Base-by-base conservation (phyloP, 2,888 invertebrate genomes). In the Drosophila anceps region DNA sequence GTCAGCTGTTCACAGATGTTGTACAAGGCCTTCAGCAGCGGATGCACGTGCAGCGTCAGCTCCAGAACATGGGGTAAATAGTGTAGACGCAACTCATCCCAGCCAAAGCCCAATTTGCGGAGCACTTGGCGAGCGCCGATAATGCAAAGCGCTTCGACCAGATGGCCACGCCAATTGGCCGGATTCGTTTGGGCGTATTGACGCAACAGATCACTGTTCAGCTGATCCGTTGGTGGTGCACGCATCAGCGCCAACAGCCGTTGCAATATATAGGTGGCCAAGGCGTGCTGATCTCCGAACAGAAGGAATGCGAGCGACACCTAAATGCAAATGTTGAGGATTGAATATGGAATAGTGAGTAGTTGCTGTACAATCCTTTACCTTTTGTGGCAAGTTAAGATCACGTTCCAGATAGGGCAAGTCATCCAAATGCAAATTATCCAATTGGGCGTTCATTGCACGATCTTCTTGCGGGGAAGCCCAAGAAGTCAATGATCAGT, bases 131-230 rank as follows among this genome's bases (percentile, higher is more conserved):
- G 89, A 1, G 92, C 92, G 55, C 83, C 82, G 15, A 95, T 93
- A 24, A 95, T 93, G 64, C 93, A 92, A 24, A 95, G 76, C 0
- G 94, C 94, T 91, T 95, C 95, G 0, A 95, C 66, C 1, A 95
- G 73, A 74, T 92, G 91, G 0, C 88, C 77, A 29, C 92, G 91
- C 94, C 95, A 95, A 20, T 91, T 79, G 2, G 59, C 50, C 0
- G 85, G 63, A 57, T 91, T 87, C 0, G 66, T 70, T 20, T 88
- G 77, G 0, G 92, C 84, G 75, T 92, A 93, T 53, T 89, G 84
- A 0, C 75, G 78, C 33, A 93, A 69, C 2, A 87, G 50, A 59
- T 87, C 78, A 35, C 77, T 81, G 7, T 80, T 53, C 35, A 51
- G 57, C 48, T 66, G 71, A 1, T 73, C 59, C 12, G 67, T 10